A percentile compares a stretch with the other conserved stretches of the same genome.
phyloP scores from a whole-genome alignment of 2,113 vertebrate species.

The Platichthys stellatus region DNA sequence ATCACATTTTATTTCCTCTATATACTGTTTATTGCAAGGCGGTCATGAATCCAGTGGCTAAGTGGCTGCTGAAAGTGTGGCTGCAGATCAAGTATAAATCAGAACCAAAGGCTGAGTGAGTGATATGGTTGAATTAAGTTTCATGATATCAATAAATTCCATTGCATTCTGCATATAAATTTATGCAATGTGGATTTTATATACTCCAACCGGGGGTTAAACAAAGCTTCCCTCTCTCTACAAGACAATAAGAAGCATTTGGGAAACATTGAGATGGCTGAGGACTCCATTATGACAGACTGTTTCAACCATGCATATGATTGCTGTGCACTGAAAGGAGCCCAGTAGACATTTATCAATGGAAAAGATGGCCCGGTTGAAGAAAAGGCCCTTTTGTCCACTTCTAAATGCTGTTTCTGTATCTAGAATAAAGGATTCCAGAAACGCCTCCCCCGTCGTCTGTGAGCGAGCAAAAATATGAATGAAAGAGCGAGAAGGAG shows the following conservation, averaged over 20 bases:
- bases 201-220: background rate
- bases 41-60: constrained; percentile 37
- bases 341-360: constrained; percentile 58
- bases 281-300: constrained; percentile 48
- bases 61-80: constrained; percentile 22
- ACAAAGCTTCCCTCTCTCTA: constrained; percentile 32
- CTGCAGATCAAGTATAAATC: constrained; percentile 20
- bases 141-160: background rate
- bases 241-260: constrained; percentile 40
- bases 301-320: constrained; percentile 59
- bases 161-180: background rate
- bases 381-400: constrained; percentile 58
- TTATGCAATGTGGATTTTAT: constrained; percentile 10
- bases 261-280: constrained; percentile 33
- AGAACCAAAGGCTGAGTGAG: constrained; percentile 1
- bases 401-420: constrained; percentile 62
- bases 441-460: constrained; percentile 38
- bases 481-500: constrained; percentile 49
- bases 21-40: constrained; percentile 36
- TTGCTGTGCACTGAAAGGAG: constrained; percentile 40
- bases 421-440: constrained; percentile 55
- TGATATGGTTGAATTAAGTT: background rate
- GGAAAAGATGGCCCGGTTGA: constrained; percentile 49
- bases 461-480: constrained; percentile 43
- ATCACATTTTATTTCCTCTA: constrained; percentile 28